Conservation (phyloP, 2,113 vertebrate genomes). For the Sphaerodactylus townsendi region DNA sequence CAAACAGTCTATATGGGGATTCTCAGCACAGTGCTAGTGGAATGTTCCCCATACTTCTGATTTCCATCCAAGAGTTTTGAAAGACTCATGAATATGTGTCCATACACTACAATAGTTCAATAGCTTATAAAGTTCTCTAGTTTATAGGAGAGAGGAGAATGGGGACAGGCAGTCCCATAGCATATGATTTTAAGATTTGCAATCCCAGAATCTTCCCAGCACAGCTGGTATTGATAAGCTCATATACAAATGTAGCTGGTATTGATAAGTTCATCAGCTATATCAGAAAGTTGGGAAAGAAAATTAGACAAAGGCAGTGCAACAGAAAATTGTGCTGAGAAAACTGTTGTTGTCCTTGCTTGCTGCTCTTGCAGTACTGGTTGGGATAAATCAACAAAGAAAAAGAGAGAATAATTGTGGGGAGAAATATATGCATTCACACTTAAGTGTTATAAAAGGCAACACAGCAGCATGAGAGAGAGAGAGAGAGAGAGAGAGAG, state of each 20-base stretch:
- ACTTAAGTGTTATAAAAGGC: conserved; percentile 2
- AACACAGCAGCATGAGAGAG: background rate
- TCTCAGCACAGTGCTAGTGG: background rate
- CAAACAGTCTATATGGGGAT: background rate
- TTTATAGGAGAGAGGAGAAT: too few species aligned
- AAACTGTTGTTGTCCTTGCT: too few species aligned
- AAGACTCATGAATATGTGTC: background rate
- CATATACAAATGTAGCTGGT: too few species aligned
- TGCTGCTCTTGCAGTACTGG: too few species aligned
- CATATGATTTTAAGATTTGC: background rate
- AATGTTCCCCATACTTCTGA: background rate
- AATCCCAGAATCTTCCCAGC: background rate
- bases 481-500: background rate
- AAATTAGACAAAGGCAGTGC: background rate
- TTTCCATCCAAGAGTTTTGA: background rate
- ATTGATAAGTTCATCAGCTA: background rate
- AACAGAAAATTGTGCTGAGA: background rate
- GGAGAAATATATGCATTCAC: conserved; percentile 24
- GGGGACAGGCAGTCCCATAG: background rate
- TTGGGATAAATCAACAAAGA: background rate
- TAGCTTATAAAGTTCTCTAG: background rate
- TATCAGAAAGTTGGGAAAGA: background rate
- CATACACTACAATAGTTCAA: background rate
- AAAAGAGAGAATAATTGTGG: background rate
- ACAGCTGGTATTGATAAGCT: background rate